A percentile compares a stretch with the other conserved stretches of the same genome.
phyloP scores from a whole-genome alignment of 1,140 invertebrate species.

The Spodoptera litura region DNA sequence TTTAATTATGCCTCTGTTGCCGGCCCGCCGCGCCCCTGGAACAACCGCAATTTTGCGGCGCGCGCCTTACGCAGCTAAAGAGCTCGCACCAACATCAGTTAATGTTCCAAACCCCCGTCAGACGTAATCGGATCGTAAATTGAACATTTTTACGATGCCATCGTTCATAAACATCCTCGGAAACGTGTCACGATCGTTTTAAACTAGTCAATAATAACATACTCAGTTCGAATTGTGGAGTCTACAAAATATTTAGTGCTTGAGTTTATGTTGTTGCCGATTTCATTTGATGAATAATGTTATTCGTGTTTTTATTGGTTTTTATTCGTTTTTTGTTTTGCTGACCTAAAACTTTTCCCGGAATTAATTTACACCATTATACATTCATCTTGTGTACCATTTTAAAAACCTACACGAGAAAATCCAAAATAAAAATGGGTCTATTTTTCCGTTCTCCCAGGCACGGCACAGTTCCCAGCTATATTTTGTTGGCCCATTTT shows the following conservation, averaged over 20 bases:
- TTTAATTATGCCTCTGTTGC: slow-evolving; percentile 39
- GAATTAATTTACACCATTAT: too few species aligned
- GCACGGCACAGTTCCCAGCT: too few species aligned
- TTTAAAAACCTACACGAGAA: too few species aligned
- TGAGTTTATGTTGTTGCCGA: too few species aligned
- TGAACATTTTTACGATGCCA: slow-evolving; percentile 55
- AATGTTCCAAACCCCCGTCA: slow-evolving; percentile 50
- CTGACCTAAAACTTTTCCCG: too few species aligned
- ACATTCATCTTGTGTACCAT: too few species aligned
- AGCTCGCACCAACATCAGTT: slow-evolving; percentile 46
- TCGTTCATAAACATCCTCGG: slow-evolving; percentile 35
- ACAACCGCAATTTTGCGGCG: slow-evolving; percentile 50
- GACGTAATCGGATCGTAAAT: slow-evolving; percentile 59
- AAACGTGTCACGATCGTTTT: slow-evolving; percentile 22
- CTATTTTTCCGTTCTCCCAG: too few species aligned
- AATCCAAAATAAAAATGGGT: too few species aligned
- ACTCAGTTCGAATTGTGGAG: slow-evolving; percentile 15
- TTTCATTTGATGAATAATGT: too few species aligned
- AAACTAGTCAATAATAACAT: slow-evolving; percentile 28
- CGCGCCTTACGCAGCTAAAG: slow-evolving; percentile 36
- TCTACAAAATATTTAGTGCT: neutral
- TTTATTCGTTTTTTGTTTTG: too few species aligned
- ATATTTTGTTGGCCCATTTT: too few species aligned
- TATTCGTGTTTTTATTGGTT: too few species aligned
- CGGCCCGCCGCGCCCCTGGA: slow-evolving; percentile 3